Evolutionary conservation across 2,888 invertebrate genomes (phyloP).

Genomic region (Atherix ibis): DNA sequence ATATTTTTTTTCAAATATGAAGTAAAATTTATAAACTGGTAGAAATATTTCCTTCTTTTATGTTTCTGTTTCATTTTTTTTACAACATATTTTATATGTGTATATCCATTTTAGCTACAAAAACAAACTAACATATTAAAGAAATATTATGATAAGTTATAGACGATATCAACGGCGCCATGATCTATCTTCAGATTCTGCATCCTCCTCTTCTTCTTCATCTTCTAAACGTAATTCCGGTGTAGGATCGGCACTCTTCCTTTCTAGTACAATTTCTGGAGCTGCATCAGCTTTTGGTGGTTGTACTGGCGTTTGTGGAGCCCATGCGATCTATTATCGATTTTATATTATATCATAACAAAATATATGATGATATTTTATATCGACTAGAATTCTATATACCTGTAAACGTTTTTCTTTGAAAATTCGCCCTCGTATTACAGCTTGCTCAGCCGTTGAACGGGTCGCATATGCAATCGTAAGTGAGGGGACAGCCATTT

Average conservation of each 20-base stretch:
- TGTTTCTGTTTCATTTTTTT: no score
- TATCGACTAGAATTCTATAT: no score
- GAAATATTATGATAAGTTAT: no score
- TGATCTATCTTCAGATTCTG: conserved; percentile 66
- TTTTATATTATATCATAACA: conserved; percentile 3
- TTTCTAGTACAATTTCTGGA: conserved; percentile 17
- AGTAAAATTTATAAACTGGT: no score
- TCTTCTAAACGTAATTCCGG: conserved; percentile 60
- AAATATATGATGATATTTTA: background rate
- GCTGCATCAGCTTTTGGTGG: conserved; percentile 7
- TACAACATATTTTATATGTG: no score
- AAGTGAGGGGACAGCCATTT: conserved; percentile 48
- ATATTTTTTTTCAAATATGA: no score
- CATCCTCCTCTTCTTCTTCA: conserved; percentile 77
- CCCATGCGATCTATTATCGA: conserved; percentile 11
- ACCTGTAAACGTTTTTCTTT: conserved; percentile 65
- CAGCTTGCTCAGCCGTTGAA: conserved; percentile 31
- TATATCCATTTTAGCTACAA: no score
- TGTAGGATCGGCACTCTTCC: conserved; percentile 29
- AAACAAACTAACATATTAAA: no score
- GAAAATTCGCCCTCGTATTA: conserved; percentile 35
- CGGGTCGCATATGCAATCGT: conserved; percentile 31
- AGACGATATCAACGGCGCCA: conserved; percentile 91
- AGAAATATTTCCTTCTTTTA: no score
- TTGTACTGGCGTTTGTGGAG: conserved; percentile 6